A percentile compares a stretch with the other conserved stretches of the same genome.
These are phyloP conservation scores for Alouatta palliata DNA, from an alignment of 2,113 vertebrate species.

Conservation along the genomic window DNA sequence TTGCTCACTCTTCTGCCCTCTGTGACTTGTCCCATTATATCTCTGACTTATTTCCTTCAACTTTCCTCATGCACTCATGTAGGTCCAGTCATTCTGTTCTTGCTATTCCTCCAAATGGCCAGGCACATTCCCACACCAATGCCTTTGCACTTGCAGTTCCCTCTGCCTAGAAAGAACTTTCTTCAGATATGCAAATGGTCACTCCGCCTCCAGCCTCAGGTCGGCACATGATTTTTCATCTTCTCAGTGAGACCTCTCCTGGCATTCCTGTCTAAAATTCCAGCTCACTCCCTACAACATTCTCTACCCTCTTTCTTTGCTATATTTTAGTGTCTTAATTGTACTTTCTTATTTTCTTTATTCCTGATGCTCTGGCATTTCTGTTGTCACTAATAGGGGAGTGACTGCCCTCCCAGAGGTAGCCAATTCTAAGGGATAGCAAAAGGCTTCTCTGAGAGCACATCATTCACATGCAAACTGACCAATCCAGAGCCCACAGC, in stretches of 20 bases:
- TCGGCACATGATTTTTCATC: neutral
- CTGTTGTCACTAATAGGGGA: neutral
- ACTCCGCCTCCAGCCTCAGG: neutral
- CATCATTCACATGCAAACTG: neutral
- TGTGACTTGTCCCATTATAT: neutral
- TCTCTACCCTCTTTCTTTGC: neutral
- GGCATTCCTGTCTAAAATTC: neutral
- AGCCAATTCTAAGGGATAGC: neutral
- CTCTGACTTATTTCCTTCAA: neutral
- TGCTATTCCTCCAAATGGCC: rapidly evolving
- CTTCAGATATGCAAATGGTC: neutral
- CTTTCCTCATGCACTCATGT: rapidly evolving
- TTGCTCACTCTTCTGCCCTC: neutral
- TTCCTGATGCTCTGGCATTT: neutral
- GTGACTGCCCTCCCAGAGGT: neutral
- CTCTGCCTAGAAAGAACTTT: neutral
- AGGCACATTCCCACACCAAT: too few species aligned
- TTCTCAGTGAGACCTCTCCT: neutral
- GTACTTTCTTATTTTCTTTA: neutral
- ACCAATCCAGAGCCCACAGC: neutral
- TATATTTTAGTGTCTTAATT: neutral
- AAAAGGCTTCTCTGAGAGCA: neutral
- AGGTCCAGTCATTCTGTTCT: too few species aligned
- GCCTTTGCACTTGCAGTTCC: neutral
- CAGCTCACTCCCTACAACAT: neutral